Evolutionary conservation across 2,888 invertebrate genomes (phyloP).

Genomic region (Vandiemenella viatica): DNA sequence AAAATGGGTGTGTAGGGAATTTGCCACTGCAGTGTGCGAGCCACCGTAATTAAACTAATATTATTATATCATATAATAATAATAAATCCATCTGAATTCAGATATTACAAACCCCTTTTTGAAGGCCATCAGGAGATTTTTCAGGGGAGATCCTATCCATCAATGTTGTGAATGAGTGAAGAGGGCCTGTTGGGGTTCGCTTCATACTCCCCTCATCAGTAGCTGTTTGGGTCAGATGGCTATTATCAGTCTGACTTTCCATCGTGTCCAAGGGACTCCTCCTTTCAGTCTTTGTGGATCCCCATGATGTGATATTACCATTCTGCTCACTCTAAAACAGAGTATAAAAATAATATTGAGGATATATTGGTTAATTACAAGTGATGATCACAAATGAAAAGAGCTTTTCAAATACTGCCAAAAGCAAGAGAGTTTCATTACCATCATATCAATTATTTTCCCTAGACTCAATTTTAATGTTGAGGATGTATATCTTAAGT

Average conservation of each 20-base stretch:
- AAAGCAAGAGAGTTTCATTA: too few relatives aligned
- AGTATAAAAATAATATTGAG: not conserved
- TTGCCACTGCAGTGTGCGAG: too few relatives aligned
- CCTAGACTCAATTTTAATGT: too few relatives aligned
- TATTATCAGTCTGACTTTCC: conserved; percentile 1
- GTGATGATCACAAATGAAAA: too few relatives aligned
- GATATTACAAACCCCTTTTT: conserved; percentile 34
- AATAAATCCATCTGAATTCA: too few relatives aligned
- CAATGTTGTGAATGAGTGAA: conserved; percentile 42
- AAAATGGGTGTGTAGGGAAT: too few relatives aligned
- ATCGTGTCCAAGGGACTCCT: not conserved
- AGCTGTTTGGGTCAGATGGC: not conserved
- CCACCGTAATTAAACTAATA: too few relatives aligned
- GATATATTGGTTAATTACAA: too few relatives aligned
- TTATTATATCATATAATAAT: too few relatives aligned
- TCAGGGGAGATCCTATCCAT: conserved; percentile 35
- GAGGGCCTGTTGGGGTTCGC: conserved; percentile 32
- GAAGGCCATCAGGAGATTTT: conserved; percentile 38
- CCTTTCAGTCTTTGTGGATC: not conserved
- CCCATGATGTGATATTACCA: conserved; percentile 9
- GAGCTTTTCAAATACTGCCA: too few relatives aligned
- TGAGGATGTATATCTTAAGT: too few relatives aligned
- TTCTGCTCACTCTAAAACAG: conserved; percentile 9
- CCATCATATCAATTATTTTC: too few relatives aligned
- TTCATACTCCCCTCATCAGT: conserved; percentile 18